Evolutionary conservation across 2,797 vertebrate genomes (phyloP), one percentile per base, ranked within the genome.

Genomic region (Gephyroberyx darwinii): DNA sequence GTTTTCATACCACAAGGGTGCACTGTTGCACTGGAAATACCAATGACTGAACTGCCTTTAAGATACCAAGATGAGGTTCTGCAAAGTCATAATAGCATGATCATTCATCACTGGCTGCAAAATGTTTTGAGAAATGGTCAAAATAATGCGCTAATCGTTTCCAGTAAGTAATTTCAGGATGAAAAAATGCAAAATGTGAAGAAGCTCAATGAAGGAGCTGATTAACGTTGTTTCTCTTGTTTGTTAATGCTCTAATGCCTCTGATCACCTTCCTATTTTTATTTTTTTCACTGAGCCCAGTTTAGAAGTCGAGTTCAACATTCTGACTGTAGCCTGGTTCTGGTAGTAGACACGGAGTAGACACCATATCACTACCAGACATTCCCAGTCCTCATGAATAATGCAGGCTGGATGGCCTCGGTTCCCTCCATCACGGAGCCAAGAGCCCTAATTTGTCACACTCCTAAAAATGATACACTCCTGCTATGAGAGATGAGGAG

Each of bases 371-470:
- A 16, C 81, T 33, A 41, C 76, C 72, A 20, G 3, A 74, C 75
- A 52, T 69, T 57, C 45, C 74, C 51, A 6, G 60, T 4, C 50
- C 71, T 86, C 85, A 82, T 87, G 83, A 87, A 89, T 89, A 77
- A 88, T 84, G 61, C 72, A 86, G n/a, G 20, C 0, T 0, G 0
- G 55, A 57, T 35, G 68, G 20, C 70, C 45, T 68, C 17, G 63
- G 58, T 68, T 76, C 14, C 43, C 54, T 53, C 64, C 56, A 77
- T 80, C 80, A 54, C 50, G 17, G 50, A 86, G 82, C 85, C 58
- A 5, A 79, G 65, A 79, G 84, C 76, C 76, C 69, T 73, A 74
- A 86, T 90, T 85, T 87, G 76, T 86, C 83, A 74, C 64, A 65
- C 63, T 82, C 74, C 64, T 5, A 43, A 77, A 80, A 62, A 22